Percentiles rank a stretch among this genome's conserved stretches.
These are phyloP conservation scores for Candoia aspera DNA, from an alignment of 2,113 vertebrate species.

Conservation along the genomic window DNA sequence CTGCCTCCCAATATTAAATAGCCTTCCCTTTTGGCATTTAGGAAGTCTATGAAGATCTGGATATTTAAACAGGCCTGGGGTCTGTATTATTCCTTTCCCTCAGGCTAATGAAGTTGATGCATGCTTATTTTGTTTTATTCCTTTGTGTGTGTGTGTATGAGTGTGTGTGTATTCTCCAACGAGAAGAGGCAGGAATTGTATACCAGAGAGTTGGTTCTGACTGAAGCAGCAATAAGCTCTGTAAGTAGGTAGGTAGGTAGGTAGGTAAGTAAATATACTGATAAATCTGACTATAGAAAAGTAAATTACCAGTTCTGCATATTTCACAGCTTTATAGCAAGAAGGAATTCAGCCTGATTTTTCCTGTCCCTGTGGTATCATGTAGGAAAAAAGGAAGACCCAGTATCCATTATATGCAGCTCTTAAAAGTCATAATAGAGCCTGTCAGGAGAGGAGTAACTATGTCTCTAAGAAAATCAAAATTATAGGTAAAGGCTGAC, in stretches of 20 bases:
- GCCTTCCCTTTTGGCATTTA: neutral
- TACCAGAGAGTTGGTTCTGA: neutral
- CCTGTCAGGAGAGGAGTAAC: neutral
- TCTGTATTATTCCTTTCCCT: too few relatives aligned
- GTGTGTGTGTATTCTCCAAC: too few relatives aligned
- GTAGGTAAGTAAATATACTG: neutral
- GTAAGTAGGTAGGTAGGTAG: neutral
- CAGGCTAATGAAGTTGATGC: too few relatives aligned
- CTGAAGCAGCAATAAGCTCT: neutral
- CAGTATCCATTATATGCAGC: neutral
- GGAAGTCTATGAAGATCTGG: neutral
- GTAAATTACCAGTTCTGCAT: neutral
- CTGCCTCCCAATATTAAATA: neutral
- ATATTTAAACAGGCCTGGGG: neutral
- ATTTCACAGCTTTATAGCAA: neutral
- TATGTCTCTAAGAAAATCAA: neutral
- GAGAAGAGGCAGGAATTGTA: too few relatives aligned
- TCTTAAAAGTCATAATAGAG: neutral
- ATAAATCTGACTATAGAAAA: rapidly evolving
- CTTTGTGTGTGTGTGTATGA: neutral
- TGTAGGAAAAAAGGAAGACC: neutral
- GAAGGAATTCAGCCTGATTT: neutral
- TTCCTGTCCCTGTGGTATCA: neutral
- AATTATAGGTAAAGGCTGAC: neutral
- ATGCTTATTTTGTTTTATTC: neutral